Base-by-base conservation (phyloP, 2,888 invertebrate species). In the Axea sp. region DNA sequence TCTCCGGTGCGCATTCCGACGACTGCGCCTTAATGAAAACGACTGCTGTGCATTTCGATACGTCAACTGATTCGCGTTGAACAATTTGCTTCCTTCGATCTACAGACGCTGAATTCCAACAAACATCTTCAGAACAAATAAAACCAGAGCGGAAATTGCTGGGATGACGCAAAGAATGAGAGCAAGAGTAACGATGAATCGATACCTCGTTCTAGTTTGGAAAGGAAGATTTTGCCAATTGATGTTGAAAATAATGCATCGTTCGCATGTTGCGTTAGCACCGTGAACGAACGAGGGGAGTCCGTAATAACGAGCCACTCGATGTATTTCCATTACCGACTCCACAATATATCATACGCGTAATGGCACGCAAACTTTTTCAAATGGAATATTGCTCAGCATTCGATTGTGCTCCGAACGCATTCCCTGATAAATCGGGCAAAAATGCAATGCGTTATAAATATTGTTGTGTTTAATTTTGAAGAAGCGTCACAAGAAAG, bases 21-120 rank as follows among this genome's bases (percentile, higher is more conserved):
- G 79, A 82, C 82, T 80, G 78, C 62, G 79, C 80, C 78, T 83
- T 37, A 78, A 85, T 84, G 81, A 82, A 83, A 84, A 85, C 80
- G 80, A 75, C 77, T 77, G 76, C 67, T 76, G 77, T 77, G 76
- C 77, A 78, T 76, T 81, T 78, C 76, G 69, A 80, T 76, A 81
- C 73, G 75, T 77, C 76, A 82, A 82, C 80, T 81, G 69, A 65
- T 74, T 47, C 74, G 73, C 55, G 26, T n/a, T n/a, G n/a, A n/a
- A n/a, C n/a, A n/a, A n/a, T n/a, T n/a, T n/a, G n/a, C n/a, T n/a
- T n/a, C n/a, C n/a, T n/a, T n/a, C n/a, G n/a, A n/a, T n/a, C n/a
- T n/a, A n/a, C n/a, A n/a, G n/a, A n/a, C n/a, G n/a, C n/a, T n/a
- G n/a, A n/a, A n/a, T n/a, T n/a, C n/a, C n/a, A n/a, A n/a, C n/a